Base-by-base conservation (phyloP, 1,140 invertebrate genomes). In the Neuroterus valhalla region DNA sequence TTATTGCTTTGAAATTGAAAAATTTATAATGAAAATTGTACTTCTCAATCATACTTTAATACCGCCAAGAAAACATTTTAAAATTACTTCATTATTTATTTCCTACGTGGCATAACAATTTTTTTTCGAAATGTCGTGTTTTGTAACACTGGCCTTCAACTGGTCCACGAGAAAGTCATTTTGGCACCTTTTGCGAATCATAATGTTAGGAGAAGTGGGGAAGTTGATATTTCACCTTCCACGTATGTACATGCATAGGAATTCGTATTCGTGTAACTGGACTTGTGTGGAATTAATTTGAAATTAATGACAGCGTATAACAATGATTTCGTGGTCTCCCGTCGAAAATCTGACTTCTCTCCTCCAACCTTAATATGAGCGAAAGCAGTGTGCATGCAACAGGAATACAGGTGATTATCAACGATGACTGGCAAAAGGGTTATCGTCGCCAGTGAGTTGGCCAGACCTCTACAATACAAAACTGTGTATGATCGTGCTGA, bases 341-440 rank as follows among this genome's bases (percentile, higher is more conserved):
- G 44, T 77, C 76, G 66, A 78, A 84, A 83, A 82, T 83, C 78
- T 81, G 69, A 71, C 26, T 62, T 62, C 23, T 62, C 73, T 72
- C 70, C 52, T 77, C 71, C 77, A 26, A n/a, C 38, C 78, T 71
- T 87, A 87, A 87, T 85, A 84, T 86, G 78, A 81, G 75, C 81
- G 75, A 80, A 82, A 82, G 72, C 77, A 78, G 70, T 72, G 73
- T 72, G 75, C 76, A 78, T 70, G 79, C 79, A 79, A 79, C 74
- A 67, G 66, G 68, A 74, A 74, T 72, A 70, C 66, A 68, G 82
- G 81, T 85, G 81, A 87, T 87, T 87, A 87, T 85, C 83, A 84
- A 85, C 80, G 83, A 87, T 87, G 85, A 87, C 86, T 87, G 84
- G 86, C 86, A 86, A 75, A 73, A 75, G 73, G 79, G 82, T 87